These are phyloP conservation scores for Rhineura floridana DNA, from an alignment of 2,113 vertebrate species.

Conservation along the genomic window DNA sequence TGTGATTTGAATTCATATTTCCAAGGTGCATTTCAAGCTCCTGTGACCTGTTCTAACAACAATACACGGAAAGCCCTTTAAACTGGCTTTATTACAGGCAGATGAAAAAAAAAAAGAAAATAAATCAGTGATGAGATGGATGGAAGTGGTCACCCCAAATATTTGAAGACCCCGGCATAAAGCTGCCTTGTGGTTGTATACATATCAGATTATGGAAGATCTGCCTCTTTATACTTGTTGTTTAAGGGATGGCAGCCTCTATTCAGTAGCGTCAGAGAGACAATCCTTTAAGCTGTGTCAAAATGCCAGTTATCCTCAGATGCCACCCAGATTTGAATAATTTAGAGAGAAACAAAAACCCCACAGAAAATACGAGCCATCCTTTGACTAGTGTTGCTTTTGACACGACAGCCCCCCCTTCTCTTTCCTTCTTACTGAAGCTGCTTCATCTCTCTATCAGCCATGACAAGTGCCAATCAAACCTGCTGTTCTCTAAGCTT, in stretches of 20 bases:
- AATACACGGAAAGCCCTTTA: slow-evolving; percentile 53
- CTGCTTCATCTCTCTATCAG: slow-evolving; percentile 88
- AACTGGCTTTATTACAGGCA: slow-evolving; percentile 57
- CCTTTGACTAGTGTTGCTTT: slow-evolving; percentile 80
- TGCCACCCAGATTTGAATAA: slow-evolving; percentile 90
- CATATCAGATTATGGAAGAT: slow-evolving; percentile 83
- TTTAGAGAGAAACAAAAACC: slow-evolving; percentile 78
- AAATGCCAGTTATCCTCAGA: slow-evolving; percentile 84
- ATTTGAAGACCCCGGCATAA: slow-evolving; percentile 56
- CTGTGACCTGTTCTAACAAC: slow-evolving; percentile 57
- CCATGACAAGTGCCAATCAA: slow-evolving; percentile 97
- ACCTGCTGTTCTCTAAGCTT: slow-evolving; percentile 76
- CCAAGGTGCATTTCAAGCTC: slow-evolving; percentile 51
- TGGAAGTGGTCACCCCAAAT: slow-evolving; percentile 62
- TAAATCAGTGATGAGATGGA: slow-evolving; percentile 55
- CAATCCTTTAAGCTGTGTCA: slow-evolving; percentile 82
- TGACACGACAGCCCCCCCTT: slow-evolving; percentile 71
- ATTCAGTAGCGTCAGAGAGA: slow-evolving; percentile 79
- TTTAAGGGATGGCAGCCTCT: slow-evolving; percentile 83
- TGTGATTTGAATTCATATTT: slow-evolving; percentile 48
- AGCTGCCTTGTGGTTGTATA: slow-evolving; percentile 72
- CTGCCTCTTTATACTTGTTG: slow-evolving; percentile 83
- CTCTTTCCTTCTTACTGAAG: slow-evolving; percentile 76
- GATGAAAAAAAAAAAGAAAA: slow-evolving; percentile 52
- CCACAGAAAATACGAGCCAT: slow-evolving; percentile 82